Evolutionary conservation across 1,140 invertebrate species (phyloP).

Genomic region (Solenopsis invicta): DNA sequence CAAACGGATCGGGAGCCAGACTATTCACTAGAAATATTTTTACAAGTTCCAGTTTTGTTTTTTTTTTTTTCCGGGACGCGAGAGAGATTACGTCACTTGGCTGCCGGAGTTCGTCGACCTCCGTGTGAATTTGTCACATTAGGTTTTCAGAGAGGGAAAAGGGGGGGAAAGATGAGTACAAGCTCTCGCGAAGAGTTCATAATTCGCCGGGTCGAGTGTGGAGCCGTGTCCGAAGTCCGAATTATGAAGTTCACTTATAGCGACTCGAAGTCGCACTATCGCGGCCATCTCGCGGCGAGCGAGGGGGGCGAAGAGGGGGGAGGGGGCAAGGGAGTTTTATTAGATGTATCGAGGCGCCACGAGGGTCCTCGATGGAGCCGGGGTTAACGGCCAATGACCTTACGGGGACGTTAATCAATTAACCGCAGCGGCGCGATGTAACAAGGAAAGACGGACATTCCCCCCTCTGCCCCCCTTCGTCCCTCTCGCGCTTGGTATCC

Average conservation of each 20-base stretch:
- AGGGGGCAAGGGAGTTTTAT: conserved; percentile 2
- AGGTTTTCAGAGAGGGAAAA: background rate
- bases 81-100: background rate
- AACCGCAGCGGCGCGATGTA: conserved; percentile 49
- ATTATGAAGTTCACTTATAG: conserved; percentile 44
- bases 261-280: conserved; percentile 14
- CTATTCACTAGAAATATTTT: background rate
- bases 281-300: background rate
- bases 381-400: conserved; percentile 57
- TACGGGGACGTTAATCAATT: conserved; percentile 62
- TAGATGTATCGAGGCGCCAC: conserved; percentile 47
- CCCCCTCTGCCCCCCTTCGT: background rate
- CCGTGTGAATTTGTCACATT: background rate
- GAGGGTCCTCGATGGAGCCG: conserved; percentile 31
- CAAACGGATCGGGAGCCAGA: no score
- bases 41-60: background rate
- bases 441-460: conserved; percentile 58
- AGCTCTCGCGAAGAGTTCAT: no score
- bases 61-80: background rate
- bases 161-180: background rate
- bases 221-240: background rate
- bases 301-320: no score
- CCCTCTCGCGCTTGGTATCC: background rate
- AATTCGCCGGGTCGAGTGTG: background rate
- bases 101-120: background rate